Base-by-base conservation (phyloP, 2,888 invertebrate species). In the Epicampocera succincta region DNA sequence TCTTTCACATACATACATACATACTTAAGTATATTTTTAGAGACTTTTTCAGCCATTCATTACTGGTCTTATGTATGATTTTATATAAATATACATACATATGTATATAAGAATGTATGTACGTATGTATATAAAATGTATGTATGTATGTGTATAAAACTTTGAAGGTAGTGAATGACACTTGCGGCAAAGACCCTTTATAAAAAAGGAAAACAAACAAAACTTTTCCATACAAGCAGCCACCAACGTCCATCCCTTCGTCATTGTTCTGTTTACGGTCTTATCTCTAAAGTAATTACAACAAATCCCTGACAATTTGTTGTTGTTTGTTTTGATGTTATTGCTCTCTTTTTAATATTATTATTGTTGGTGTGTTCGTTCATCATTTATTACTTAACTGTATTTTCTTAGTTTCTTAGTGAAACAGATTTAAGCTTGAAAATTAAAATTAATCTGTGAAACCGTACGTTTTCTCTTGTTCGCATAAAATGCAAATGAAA, bases 221-320 rank as follows among this genome's bases (percentile, higher is more conserved):
- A 63, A 50, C 15, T 21, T 56, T 63, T 9, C 17, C 61, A 40
- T 50, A 54, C 54, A 71, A 68, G 29, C 56, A 40, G 63, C 48
- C 15, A 65, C 73, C 76, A 66, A 52, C 60, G 25, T 63, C 63
- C 54, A 38, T 63, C 69, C 63, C 44, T 48, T 63, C 77, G 66
- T 54, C 71, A 65, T 40, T 78, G 74, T 61, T 78, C 71, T 82
- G 78, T 82, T 82, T 74, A 75, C 78, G 74, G 78, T 79, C 71
- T 82, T 82, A 82, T 82, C 82, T 82, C 78, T 61, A 75, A 82
- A 82, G 78, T 75, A 82, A 82, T 82, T 82, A 82, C 82, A 78
- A 71, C 82, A 82, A 82, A 79, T 78, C 82, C 78, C 74, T 71
- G 66, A 82, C 82, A 82, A 82, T 82, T 82, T 82, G 82, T 82